Base-by-base conservation (phyloP, 2,113 vertebrate genomes). In the Isichthys henryi region DNA sequence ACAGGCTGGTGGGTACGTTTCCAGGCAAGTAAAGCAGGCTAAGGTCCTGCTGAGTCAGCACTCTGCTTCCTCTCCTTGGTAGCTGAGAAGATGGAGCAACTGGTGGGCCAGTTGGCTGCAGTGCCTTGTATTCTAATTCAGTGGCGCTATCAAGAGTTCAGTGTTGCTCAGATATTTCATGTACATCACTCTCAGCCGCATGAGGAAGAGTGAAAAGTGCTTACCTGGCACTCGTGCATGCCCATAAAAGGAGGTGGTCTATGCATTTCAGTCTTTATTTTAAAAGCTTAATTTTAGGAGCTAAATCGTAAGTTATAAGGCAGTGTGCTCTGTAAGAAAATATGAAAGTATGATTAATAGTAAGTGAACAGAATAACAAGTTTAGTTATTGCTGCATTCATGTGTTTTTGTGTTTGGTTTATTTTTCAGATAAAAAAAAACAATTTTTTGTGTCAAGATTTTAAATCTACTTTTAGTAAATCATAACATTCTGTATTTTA, bases 41-140 rank as follows among this genome's bases (percentile, higher is more conserved):
- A 50, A 23, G 74, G 39, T 53, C 39, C 1, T 87, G 58, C 89
- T 46, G 43, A 74, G 62, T 90, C 89, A 87, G 84, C 85, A 49
- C 85, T 77, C 50, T 43, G 62, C n/a, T 77, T 86, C 85, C 89
- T 66, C 85, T 46, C 49, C n/a, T 23, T 11, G 84, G 9, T 53
- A 21, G 82, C 23, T 0, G 46, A 48, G 43, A 48, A 84, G 43
- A 66, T 84, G 43, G 43, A 46, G 39, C n/a, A 48, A 46, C 39
- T 31, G 62, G 9, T 66, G 17, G 39, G n/a, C 45, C 39, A 10
- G 87, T 5, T 56, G 56, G 58, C 52, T 10, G 43, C 87, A 27
- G 46, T 27, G 27, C 21, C 84, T 27, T 31, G 45, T 27, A n/a
- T 58, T 27, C 8, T 27, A 10, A 27, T 66, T 23, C 46, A 45